phyloP scores from a whole-genome alignment of 2,113 vertebrate genomes.

The Callithrix jacchus region DNA sequence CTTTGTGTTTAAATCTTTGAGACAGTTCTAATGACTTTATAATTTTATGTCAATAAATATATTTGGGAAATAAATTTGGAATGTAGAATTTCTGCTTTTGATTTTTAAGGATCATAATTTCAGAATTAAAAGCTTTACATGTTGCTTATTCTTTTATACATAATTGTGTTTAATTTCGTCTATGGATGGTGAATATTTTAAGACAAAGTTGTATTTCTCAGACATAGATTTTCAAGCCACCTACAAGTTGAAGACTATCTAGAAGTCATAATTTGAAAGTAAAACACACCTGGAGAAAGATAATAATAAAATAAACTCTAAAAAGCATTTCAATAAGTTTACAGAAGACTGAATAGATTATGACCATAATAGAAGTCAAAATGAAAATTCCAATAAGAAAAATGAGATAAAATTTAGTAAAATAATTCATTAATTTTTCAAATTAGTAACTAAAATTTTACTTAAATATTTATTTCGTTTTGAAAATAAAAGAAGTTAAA shows the following conservation, averaged over 20 bases:
- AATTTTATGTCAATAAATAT: constrained; percentile 16
- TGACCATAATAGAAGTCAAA: background rate
- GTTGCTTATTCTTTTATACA: background rate
- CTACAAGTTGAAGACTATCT: background rate
- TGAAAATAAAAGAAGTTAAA: background rate
- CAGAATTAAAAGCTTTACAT: constrained; percentile 15
- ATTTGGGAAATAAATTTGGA: constrained; percentile 33
- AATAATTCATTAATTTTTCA: background rate
- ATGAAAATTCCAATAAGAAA: constrained; percentile 34
- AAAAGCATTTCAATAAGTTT: constrained; percentile 21
- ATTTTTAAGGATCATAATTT: background rate
- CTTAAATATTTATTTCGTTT: background rate
- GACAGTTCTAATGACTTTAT: constrained; percentile 16
- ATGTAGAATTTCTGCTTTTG: constrained; percentile 19
- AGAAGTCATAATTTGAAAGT: constrained; percentile 37
- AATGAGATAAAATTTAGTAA: constrained; percentile 16
- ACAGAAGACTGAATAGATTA: constrained; percentile 18
- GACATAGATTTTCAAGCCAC: background rate
- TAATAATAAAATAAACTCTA: background rate
- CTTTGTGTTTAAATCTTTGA: background rate
- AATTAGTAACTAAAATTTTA: constrained; percentile 9
- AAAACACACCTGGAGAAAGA: constrained; percentile 38
- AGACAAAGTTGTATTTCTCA: background rate
- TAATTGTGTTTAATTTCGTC: constrained; percentile 17
- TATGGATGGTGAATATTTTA: background rate